Evolutionary conservation across 2,888 invertebrate species (phyloP).

Genomic region (Bombylius discolor): DNA sequence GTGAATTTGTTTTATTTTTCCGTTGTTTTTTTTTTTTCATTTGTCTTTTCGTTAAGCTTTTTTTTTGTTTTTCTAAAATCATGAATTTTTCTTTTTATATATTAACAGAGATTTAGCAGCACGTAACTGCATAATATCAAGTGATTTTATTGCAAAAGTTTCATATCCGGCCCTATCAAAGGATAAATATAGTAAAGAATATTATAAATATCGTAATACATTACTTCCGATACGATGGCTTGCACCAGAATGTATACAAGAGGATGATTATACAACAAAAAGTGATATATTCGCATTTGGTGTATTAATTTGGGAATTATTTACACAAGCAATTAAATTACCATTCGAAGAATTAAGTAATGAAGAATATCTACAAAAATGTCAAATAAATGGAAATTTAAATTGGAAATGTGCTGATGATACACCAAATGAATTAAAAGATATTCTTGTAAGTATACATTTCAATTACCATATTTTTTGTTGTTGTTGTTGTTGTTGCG

Average conservation of each 20-base stretch:
- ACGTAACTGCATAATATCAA: conserved; percentile 79
- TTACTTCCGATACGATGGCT: conserved; percentile 83
- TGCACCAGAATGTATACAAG: conserved; percentile 76
- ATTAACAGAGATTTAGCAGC: conserved; percentile 70
- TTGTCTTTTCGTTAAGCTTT: too few relatives aligned
- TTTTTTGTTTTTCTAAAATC: background rate
- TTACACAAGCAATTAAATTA: conserved; percentile 61
- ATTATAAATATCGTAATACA: conserved; percentile 72
- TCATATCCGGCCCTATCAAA: conserved; percentile 65
- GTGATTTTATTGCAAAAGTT: conserved; percentile 65
- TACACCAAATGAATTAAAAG: conserved; percentile 48
- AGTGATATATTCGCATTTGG: conserved; percentile 89
- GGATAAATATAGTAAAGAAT: conserved; percentile 82
- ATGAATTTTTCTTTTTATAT: background rate
- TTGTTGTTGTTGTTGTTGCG: too few relatives aligned
- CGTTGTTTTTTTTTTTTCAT: too few relatives aligned
- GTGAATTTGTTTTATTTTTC: too few relatives aligned
- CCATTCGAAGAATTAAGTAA: conserved; percentile 45
- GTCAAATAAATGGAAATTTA: conserved; percentile 39
- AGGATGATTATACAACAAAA: conserved; percentile 83
- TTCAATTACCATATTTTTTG: too few relatives aligned
- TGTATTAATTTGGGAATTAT: conserved; percentile 81
- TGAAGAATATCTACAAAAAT: conserved; percentile 30
- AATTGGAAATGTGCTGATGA: conserved; percentile 54
- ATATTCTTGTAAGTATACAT: conserved; percentile 39